Evolutionary conservation across 2,113 vertebrate species (phyloP).

Genomic region (Pavo muticus): DNA sequence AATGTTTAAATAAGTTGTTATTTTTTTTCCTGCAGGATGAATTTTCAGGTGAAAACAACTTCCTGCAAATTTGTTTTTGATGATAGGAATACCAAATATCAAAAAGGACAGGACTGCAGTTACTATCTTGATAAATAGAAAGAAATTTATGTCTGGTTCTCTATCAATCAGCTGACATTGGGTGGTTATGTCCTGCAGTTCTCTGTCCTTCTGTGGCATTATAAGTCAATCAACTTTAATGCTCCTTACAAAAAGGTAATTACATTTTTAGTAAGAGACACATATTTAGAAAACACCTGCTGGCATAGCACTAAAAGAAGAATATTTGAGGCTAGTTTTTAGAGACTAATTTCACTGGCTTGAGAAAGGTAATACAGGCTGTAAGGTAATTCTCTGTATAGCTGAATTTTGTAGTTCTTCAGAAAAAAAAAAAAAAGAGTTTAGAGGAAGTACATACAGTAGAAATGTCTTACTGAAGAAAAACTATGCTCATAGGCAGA

Average conservation of each 20-base stretch:
- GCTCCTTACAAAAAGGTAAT: neutral
- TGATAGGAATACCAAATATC: neutral
- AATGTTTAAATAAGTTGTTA: neutral
- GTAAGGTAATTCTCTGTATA: neutral
- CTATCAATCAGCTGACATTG: neutral
- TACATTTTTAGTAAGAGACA: fast-evolving
- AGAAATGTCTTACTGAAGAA: neutral
- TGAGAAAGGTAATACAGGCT: neutral
- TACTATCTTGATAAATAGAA: neutral
- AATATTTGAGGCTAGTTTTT: neutral
- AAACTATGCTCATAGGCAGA: neutral
- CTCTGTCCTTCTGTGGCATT: neutral
- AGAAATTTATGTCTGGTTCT: neutral
- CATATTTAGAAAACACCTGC: neutral
- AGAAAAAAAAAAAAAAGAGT: neutral
- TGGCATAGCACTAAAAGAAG: neutral
- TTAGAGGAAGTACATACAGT: neutral
- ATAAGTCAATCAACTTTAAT: neutral
- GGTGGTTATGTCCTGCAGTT: neutral
- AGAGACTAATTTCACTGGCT: neutral
- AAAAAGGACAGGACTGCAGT: neutral
- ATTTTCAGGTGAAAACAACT: neutral
- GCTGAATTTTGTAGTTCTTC: neutral
- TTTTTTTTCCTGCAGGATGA: neutral
- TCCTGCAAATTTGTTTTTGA: neutral